These are phyloP conservation scores for human (Homo sapiens) DNA, from an alignment of 2,113 vertebrate species.

Conservation along the genomic window DNA sequence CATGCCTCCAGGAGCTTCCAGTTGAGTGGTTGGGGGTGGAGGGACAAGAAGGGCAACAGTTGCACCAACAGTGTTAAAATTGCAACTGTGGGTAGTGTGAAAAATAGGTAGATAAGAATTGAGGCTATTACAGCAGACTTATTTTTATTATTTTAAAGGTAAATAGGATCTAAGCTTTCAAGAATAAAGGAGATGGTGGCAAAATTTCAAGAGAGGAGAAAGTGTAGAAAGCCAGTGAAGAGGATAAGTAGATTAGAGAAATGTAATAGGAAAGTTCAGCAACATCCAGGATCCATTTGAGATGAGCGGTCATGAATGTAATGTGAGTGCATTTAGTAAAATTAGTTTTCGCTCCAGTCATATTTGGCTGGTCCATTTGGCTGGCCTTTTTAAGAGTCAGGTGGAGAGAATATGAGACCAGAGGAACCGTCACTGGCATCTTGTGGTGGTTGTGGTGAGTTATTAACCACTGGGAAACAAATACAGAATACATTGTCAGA, in stretches of 20 bases:
- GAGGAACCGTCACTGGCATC: fast-evolving
- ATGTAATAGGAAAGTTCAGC: neutral
- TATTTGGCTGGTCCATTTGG: neutral
- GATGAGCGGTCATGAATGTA: neutral
- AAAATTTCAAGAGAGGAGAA: neutral
- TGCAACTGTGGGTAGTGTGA: neutral
- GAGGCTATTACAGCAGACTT: too few species aligned
- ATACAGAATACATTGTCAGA: conserved; percentile 30
- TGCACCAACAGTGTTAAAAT: neutral
- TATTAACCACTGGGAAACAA: neutral
- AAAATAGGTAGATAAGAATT: neutral
- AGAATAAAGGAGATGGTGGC: neutral
- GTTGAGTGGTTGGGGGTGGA: neutral
- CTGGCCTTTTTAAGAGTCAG: neutral
- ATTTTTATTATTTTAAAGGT: neutral
- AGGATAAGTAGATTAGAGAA: neutral
- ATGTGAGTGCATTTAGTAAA: neutral
- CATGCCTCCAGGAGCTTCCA: neutral
- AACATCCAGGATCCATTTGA: neutral
- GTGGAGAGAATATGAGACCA: neutral
- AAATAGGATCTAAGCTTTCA: neutral
- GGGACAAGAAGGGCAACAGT: neutral
- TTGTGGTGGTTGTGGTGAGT: neutral
- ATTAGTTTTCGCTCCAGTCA: neutral
- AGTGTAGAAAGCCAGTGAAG: neutral